Percentiles rank a stretch among this genome's conserved stretches.
These are phyloP conservation scores for Tipula vernalis DNA, from an alignment of 2,888 invertebrate genomes.

Conservation along the genomic window DNA sequence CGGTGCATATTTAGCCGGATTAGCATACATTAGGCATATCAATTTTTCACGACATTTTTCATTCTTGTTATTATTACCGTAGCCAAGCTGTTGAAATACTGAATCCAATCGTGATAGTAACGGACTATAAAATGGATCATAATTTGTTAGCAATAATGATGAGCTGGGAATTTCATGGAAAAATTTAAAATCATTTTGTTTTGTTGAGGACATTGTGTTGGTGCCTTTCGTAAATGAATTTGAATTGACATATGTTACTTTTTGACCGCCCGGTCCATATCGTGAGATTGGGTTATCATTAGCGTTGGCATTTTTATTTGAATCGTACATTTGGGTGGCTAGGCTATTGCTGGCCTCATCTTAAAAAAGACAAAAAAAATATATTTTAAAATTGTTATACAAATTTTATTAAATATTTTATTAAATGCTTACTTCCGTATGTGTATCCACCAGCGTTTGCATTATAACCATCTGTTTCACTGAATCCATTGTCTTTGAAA, in stretches of 20 bases:
- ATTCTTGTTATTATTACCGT: conserved; percentile 42
- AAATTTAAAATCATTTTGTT: conserved; percentile 59
- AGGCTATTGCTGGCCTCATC: conserved; percentile 32
- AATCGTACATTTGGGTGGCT: conserved; percentile 24
- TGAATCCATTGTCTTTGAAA: conserved; percentile 57
- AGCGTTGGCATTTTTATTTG: conserved; percentile 19
- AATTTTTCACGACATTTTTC: conserved; percentile 69
- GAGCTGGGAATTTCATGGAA: conserved; percentile 80
- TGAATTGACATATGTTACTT: conserved; percentile 47
- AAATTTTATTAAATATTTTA: conserved; percentile 13
- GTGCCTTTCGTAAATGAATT: conserved; percentile 51
- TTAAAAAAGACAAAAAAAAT: conserved; percentile 20
- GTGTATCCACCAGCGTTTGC: conserved; percentile 22
- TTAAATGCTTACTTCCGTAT: conserved; percentile 17
- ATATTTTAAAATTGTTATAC: conserved; percentile 8
- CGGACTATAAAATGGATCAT: conserved; percentile 85
- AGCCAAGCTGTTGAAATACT: conserved; percentile 62
- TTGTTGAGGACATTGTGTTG: conserved; percentile 19
- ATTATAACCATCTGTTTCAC: conserved; percentile 30
- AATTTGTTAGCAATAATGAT: conserved; percentile 68
- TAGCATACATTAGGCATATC: conserved; percentile 78
- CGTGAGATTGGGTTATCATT: conserved; percentile 28
- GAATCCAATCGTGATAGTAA: conserved; percentile 71
- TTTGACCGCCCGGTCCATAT: conserved; percentile 46
- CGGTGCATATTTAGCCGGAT: conserved; percentile 78